These are phyloP conservation scores for Polymixis lichenea DNA, from an alignment of 2,888 invertebrate genomes.

Conservation along the genomic window DNA sequence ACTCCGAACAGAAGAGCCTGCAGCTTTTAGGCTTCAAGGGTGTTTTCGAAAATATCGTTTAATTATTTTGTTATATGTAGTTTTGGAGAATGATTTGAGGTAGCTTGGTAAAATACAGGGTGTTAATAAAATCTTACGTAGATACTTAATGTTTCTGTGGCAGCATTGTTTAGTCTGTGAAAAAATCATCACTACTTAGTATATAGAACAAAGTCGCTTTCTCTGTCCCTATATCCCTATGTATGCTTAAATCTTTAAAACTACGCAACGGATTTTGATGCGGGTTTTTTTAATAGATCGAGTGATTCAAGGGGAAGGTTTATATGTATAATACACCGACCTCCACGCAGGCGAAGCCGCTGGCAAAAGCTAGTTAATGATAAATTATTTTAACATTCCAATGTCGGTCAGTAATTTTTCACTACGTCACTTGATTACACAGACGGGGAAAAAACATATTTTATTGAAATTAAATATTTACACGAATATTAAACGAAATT, in stretches of 20 bases:
- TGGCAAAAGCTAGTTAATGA: no score
- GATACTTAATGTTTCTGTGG: not conserved
- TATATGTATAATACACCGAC: no score
- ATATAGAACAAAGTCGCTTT: no score
- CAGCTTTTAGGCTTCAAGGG: slow-evolving; percentile 13
- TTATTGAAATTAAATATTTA: slow-evolving; percentile 14
- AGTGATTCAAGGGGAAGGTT: no score
- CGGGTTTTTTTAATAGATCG: no score
- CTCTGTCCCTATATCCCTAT: no score
- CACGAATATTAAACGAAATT: not conserved
- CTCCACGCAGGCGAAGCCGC: no score
- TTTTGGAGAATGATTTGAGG: not conserved
- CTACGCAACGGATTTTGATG: no score
- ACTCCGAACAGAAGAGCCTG: not conserved
- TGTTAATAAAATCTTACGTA: not conserved
- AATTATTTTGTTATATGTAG: not conserved
- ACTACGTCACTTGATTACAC: not conserved
- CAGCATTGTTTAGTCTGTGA: no score
- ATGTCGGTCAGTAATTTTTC: not conserved
- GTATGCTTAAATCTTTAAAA: no score
- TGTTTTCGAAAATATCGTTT: not conserved
- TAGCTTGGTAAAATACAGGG: not conserved
- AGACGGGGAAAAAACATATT: slow-evolving; percentile 5
- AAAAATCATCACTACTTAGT: no score
- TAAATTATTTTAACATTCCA: not conserved